phyloP scores from a whole-genome alignment of 2,888 invertebrate genomes.

The Lasius platythorax region DNA sequence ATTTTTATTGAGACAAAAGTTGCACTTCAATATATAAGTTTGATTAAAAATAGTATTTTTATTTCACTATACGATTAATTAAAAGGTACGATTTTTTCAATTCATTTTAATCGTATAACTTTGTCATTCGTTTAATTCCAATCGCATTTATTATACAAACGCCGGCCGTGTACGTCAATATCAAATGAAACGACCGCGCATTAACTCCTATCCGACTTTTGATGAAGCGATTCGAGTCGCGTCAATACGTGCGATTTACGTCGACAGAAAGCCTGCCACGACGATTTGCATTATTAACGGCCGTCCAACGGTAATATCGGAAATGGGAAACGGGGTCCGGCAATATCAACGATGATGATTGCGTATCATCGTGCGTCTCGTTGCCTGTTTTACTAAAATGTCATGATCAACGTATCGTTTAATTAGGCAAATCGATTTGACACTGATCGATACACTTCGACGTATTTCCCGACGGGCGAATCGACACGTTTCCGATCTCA shows the following conservation, averaged over 20 bases:
- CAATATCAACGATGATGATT: conserved; percentile 24
- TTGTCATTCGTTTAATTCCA: not conserved
- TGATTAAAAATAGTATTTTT: not conserved
- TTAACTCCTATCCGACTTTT: conserved; percentile 29
- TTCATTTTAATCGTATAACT: not conserved
- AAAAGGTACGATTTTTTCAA: not conserved
- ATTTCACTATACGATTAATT: not conserved
- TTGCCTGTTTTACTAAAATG: conserved; percentile 47
- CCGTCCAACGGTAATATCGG: conserved; percentile 27
- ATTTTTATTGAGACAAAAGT: not conserved
- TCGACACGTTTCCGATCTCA: not conserved
- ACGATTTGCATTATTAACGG: conserved; percentile 49
- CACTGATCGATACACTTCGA: conserved; percentile 24
- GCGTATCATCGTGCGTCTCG: conserved; percentile 26
- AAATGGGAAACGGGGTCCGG: conserved; percentile 30
- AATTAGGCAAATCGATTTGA: conserved; percentile 32
- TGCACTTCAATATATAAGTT: not conserved
- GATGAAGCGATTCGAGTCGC: conserved; percentile 30
- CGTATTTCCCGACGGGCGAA: not conserved
- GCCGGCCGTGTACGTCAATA: not conserved
- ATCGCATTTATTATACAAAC: not conserved
- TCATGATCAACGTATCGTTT: conserved; percentile 32
- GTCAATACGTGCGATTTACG: conserved; percentile 42
- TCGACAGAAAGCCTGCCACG: conserved; percentile 26
- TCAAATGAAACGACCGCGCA: not conserved